Evolutionary conservation across 2,888 invertebrate genomes (phyloP).

Genomic region (Erynnis tages): DNA sequence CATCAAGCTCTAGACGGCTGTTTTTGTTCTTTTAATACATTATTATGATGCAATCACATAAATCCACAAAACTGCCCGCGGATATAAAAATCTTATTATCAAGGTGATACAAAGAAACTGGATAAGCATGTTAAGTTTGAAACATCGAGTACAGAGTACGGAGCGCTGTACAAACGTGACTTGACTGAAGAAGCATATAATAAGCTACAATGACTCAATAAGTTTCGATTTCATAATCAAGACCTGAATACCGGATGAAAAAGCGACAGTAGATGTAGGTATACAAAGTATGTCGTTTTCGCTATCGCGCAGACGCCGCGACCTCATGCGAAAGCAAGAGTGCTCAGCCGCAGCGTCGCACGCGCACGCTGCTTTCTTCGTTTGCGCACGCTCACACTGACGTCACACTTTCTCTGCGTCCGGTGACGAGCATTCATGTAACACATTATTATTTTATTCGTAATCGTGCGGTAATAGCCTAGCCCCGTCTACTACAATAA

Average conservation of each 20-base stretch:
- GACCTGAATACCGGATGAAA: slow-evolving; percentile 72
- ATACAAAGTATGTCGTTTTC: slow-evolving; percentile 66
- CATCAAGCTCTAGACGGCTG: too few relatives aligned
- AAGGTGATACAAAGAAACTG: too few relatives aligned
- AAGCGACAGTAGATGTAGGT: slow-evolving; percentile 60
- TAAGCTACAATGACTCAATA: slow-evolving; percentile 62
- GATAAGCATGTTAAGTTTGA: not conserved
- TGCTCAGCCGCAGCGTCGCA: slow-evolving; percentile 51
- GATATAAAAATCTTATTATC: not conserved
- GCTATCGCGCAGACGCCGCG: slow-evolving; percentile 72
- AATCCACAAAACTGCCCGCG: too few relatives aligned
- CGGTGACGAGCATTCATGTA: slow-evolving; percentile 70
- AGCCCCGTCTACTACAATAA: slow-evolving; percentile 29
- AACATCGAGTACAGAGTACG: not conserved
- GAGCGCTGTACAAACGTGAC: slow-evolving; percentile 10
- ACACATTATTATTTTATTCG: slow-evolving; percentile 59
- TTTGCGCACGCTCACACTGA: slow-evolving; percentile 55
- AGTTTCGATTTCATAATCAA: slow-evolving; percentile 71
- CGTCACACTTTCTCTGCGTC: slow-evolving; percentile 73
- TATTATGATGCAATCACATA: too few relatives aligned
- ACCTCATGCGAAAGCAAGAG: slow-evolving; percentile 75
- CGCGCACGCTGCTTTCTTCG: slow-evolving; percentile 77
- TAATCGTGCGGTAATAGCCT: slow-evolving; percentile 46
- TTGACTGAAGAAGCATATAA: slow-evolving; percentile 40
- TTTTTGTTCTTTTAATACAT: too few relatives aligned